These are phyloP conservation scores for Lymantria dispar DNA, from an alignment of 2,888 invertebrate species.

Conservation along the genomic window DNA sequence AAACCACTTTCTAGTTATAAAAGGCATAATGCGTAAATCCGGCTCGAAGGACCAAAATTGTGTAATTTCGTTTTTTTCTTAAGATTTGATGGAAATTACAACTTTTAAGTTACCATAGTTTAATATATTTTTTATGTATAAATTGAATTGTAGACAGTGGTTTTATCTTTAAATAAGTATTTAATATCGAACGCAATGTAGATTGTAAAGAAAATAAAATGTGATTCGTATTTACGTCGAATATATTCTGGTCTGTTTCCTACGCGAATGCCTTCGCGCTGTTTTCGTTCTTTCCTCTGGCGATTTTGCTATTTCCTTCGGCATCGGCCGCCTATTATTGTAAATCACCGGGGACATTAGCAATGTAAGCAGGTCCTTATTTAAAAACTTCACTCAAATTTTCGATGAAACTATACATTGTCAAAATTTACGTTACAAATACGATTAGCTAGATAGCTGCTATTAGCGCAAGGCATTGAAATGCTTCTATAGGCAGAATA, in stretches of 20 bases:
- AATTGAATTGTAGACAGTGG: too few species aligned
- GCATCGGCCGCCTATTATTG: not conserved
- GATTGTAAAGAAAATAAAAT: too few species aligned
- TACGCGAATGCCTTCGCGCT: not conserved
- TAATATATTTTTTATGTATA: too few species aligned
- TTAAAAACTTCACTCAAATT: not conserved
- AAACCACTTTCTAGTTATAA: too few species aligned
- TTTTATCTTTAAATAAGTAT: too few species aligned
- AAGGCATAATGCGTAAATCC: not conserved
- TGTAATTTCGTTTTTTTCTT: not conserved
- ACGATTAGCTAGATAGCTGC: too few species aligned
- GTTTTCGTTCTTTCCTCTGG: not conserved
- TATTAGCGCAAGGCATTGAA: too few species aligned
- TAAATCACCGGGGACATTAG: not conserved
- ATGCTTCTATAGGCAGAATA: too few species aligned
- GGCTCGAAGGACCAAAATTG: not conserved
- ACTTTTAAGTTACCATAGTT: too few species aligned
- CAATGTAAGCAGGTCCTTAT: not conserved
- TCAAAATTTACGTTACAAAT: too few species aligned
- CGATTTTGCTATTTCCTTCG: not conserved
- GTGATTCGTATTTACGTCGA: not conserved
- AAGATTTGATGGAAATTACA: too few species aligned
- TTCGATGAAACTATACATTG: not conserved
- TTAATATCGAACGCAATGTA: too few species aligned
- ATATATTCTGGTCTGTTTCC: not conserved